Evolutionary conservation across 2,888 invertebrate genomes (phyloP), one percentile per base, ranked within the genome.

Genomic region (Agelastica alni): DNA sequence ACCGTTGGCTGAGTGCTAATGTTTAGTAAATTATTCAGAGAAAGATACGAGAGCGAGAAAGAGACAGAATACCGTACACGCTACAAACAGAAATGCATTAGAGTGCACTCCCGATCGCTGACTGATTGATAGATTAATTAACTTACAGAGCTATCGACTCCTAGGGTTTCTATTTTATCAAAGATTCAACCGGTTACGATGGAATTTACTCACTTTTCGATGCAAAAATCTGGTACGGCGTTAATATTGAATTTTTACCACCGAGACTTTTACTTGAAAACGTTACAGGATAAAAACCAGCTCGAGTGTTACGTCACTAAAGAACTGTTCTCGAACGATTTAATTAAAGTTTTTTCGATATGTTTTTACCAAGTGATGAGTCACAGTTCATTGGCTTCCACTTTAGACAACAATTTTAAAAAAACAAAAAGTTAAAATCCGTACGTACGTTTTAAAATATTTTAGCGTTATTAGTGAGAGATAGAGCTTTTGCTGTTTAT

Each of bases 1-100:
- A 65, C 70, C 64, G 70, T 65, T 63, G 68, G 70, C 67, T 67
- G 68, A 69, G 73, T 70, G 72, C 72, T 70, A 71, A 73, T 74
- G 73, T 75, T 73, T 69, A 67, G 70, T 74, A 70, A 74, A 73
- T 75, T 73, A 75, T 75, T 72, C 72, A 75, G 69, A 69, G 69
- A 69, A 70, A 70, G n/a, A n/a, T n/a, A n/a, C n/a, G n/a, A n/a
- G n/a, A n/a, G n/a, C n/a, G n/a, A n/a, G n/a, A n/a, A n/a, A n/a
- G n/a, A n/a, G n/a, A 70, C 68, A 70, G 71, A 49, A 49, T 72
- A 69, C 69, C 69, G 71, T 69, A 67, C 69, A 68, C 66, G 68
- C 68, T 63, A 65, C 67, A 61, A 65, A 65, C 65, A 66, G 65
- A 67, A 69, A 69, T 73, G 71, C 72, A 72, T 71, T 71, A 71